Evolutionary conservation across 2,888 invertebrate species (phyloP).

Genomic region (Habroteleia sp.): DNA sequence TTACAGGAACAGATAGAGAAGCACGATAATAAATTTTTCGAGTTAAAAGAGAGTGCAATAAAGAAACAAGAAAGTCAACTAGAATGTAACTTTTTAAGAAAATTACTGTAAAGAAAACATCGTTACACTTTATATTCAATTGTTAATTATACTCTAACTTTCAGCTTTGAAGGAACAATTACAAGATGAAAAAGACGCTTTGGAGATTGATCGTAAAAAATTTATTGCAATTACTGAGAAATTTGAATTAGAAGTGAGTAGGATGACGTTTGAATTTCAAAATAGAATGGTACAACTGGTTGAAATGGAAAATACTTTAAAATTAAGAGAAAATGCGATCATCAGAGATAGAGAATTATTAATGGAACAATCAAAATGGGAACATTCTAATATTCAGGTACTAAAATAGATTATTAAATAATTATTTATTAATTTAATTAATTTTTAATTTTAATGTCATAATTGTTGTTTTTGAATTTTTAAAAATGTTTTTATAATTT

Average conservation of each 20-base stretch:
- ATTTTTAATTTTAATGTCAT: no score
- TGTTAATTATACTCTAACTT: background rate
- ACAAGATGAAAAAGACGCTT: constrained; percentile 69
- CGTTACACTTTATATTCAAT: no score
- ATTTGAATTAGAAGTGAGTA: constrained; percentile 68
- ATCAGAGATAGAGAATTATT: constrained; percentile 74
- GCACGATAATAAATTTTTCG: constrained; percentile 66
- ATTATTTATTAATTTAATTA: no score
- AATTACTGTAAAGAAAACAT: no score
- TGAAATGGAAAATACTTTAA: constrained; percentile 71
- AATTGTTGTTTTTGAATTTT: no score
- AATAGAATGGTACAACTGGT: constrained; percentile 68
- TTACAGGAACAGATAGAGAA: constrained; percentile 70
- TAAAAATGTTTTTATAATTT: no score
- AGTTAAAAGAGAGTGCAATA: constrained; percentile 68
- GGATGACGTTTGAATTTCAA: constrained; percentile 70
- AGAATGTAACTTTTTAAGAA: constrained; percentile 68
- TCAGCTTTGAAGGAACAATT: constrained; percentile 71
- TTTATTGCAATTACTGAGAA: constrained; percentile 70
- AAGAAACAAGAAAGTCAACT: constrained; percentile 72
- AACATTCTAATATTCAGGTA: constrained; percentile 55
- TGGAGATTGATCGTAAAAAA: constrained; percentile 70
- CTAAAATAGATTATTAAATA: constrained; percentile 5
- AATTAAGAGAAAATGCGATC: constrained; percentile 69
- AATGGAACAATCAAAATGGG: constrained; percentile 76